Evolutionary conservation across 2,797 vertebrate genomes (phyloP), one percentile per base, ranked within the genome.

Genomic region (Crocodylus rhombifer): DNA sequence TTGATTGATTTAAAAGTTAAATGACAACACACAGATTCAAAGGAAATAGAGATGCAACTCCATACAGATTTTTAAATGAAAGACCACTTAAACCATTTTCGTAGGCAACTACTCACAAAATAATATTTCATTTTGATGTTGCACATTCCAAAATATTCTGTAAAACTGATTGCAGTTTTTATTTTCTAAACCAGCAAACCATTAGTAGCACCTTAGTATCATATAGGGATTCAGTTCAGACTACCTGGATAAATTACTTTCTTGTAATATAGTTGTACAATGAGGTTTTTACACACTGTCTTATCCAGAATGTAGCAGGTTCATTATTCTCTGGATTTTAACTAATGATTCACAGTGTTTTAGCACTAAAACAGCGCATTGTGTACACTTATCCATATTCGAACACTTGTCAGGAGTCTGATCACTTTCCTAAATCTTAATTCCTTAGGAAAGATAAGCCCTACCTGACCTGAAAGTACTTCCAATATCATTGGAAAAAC

Each of bases 401-500:
- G 80, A 26, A 0, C 73, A 23, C 76, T 84, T 86, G 16, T 56
- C 71, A 81, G 87, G 18, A 21, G 36, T 80, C 21, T 9, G 42
- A 90, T 77, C 77, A 81, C 62, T 93, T 94, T 56, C 87, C 61
- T 26, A 69, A 71, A 79, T 64, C 91, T 95, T 74, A 79, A 63
- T 87, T 93, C 92, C 84, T 81, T 88, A 36, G 87, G 94, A 78
- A 15, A 69, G 58, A 25, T 62, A 73, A 79, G 28, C 28, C 62
- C 26, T 79, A 87, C 88, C 86, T 80, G 84, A 88, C 86, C 91
- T 92, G 79, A 94, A 97, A 95, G 74, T 25, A 26, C 86, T 90
- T 96, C 88, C 84, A 87, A 92, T 96, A 96, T 96, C 84, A 94
- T 26, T 77, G 87, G 79, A 77, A 84, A 95, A 93, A 97, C 96